These are phyloP conservation scores for Bolinopsis microptera DNA, from an alignment of 37 sponge, comb jelly and placozoan species.

Conservation along the genomic window DNA sequence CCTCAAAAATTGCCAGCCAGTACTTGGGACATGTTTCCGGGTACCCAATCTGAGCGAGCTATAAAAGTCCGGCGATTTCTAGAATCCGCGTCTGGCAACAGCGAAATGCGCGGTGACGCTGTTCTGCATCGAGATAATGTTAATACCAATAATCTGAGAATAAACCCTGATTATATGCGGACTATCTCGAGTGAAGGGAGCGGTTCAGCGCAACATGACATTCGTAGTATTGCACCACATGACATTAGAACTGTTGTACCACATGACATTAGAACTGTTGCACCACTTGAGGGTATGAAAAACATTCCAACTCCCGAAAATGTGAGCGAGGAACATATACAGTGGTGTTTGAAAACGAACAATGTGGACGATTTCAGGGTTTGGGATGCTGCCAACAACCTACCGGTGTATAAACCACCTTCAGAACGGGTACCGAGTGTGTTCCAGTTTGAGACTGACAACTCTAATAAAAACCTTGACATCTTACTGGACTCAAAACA, in stretches of 20 bases:
- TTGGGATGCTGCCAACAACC: not conserved
- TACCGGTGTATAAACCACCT: not conserved
- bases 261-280: not conserved
- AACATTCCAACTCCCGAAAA: not conserved
- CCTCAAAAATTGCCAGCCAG: too few species aligned
- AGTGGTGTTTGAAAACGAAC: slow-evolving; percentile 22
- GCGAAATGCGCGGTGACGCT: not conserved
- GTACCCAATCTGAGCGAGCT: not conserved
- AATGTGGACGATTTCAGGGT: slow-evolving; percentile 1
- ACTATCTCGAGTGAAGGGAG: not conserved
- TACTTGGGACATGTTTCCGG: not conserved
- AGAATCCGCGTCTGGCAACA: not conserved
- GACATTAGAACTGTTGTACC: too few species aligned
- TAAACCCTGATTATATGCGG: not conserved
- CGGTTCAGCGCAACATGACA: too few species aligned
- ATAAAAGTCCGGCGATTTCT: not conserved
- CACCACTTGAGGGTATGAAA: not conserved
- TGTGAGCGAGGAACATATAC: not conserved
- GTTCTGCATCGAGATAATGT: not conserved
- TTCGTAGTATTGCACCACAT: too few species aligned
- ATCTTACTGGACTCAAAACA: not conserved
- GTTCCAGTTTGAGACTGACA: not conserved
- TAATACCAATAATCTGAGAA: not conserved
- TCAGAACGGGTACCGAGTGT: not conserved
- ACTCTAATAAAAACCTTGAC: not conserved